phyloP scores from a whole-genome alignment of 2,888 invertebrate genomes.

The Mamestra brassicae region DNA sequence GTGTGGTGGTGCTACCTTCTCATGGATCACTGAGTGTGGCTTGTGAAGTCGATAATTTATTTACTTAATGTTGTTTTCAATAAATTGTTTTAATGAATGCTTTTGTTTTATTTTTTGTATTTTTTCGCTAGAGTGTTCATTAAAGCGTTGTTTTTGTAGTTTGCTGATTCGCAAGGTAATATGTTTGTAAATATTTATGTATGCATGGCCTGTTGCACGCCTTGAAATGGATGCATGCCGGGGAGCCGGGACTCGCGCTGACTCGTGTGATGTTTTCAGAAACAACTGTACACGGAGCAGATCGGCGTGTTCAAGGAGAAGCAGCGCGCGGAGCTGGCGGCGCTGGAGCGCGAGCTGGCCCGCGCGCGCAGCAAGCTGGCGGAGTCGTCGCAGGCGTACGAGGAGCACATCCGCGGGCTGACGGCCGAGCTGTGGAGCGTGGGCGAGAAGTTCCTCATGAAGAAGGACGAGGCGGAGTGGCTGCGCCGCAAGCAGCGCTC shows the following conservation, averaged over 20 bases:
- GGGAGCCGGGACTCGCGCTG: neutral
- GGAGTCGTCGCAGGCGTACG: conserved; percentile 80
- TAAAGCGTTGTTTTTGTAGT: conserved; percentile 74
- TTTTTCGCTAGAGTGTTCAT: conserved; percentile 75
- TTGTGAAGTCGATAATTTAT: conserved; percentile 77
- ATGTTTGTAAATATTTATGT: conserved; percentile 68
- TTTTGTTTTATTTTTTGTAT: conserved; percentile 84
- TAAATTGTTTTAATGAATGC: conserved; percentile 80
- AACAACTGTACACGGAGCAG: conserved; percentile 92
- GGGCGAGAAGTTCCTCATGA: conserved; percentile 91
- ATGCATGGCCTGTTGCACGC: conserved; percentile 67
- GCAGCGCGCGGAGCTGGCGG: conserved; percentile 88
- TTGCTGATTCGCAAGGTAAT: conserved; percentile 79
- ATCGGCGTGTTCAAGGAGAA: conserved; percentile 88
- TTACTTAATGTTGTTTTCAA: conserved; percentile 74
- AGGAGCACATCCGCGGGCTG: conserved; percentile 84
- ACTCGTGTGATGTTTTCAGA: conserved; percentile 80
- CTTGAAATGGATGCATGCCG: conserved; percentile 54
- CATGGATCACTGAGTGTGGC: conserved; percentile 81
- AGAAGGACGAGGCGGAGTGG: conserved; percentile 91
- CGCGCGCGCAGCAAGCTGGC: conserved; percentile 89
- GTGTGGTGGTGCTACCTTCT: conserved; percentile 89
- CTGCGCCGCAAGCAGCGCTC: conserved; percentile 82
- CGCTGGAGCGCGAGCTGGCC: conserved; percentile 87
- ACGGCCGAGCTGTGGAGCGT: conserved; percentile 92